phyloP scores from a whole-genome alignment of 1,140 invertebrate genomes.

The Mycetomoellerius zeteki region DNA sequence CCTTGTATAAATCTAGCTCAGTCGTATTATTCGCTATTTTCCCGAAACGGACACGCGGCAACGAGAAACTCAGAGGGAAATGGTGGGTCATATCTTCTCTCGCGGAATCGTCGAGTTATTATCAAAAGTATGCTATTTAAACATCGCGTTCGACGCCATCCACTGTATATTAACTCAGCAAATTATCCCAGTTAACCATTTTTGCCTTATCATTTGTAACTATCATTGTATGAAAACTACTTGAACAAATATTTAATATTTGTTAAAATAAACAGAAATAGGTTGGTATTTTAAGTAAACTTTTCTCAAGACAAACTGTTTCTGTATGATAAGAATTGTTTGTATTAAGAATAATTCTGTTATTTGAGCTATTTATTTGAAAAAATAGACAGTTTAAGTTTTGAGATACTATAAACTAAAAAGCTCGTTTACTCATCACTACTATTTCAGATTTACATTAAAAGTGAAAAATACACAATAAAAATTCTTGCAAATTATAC shows the following conservation, averaged over 20 bases:
- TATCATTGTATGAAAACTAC: neutral
- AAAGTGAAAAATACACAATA: too few species aligned
- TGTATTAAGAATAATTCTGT: neutral
- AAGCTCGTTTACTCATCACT: too few species aligned
- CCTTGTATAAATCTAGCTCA: conserved; percentile 58
- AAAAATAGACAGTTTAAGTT: neutral
- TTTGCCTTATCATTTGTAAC: conserved; percentile 20
- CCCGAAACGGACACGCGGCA: conserved; percentile 54
- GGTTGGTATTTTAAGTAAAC: neutral
- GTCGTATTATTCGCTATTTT: conserved; percentile 61
- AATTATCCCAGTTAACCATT: conserved; percentile 53
- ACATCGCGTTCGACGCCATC: conserved; percentile 42
- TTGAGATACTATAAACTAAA: neutral
- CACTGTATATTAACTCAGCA: conserved; percentile 34
- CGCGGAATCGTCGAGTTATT: conserved; percentile 48
- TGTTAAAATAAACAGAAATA: neutral
- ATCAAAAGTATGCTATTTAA: conserved; percentile 58
- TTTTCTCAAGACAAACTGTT: neutral
- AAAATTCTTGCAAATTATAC: too few species aligned
- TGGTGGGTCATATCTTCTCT: conserved; percentile 44
- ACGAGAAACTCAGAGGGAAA: conserved; percentile 50
- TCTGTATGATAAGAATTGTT: neutral
- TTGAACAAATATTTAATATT: conserved; percentile 20
- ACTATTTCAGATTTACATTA: too few species aligned
- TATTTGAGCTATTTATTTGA: neutral